Base-by-base conservation (phyloP, 1,140 invertebrate species). In the Drosophila kepulauana region DNA sequence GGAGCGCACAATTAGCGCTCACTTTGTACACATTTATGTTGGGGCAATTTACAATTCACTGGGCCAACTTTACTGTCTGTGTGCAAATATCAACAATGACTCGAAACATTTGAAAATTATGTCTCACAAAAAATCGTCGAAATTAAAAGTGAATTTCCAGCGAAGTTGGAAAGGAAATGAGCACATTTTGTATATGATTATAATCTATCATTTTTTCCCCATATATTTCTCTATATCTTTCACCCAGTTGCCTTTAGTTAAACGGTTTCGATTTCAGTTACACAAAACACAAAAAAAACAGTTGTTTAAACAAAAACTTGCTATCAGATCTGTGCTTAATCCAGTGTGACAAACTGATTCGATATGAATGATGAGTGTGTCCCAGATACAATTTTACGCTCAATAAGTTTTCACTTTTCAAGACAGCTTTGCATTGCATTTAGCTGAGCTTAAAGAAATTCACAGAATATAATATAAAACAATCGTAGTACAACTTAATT, bases 21-120 rank as follows among this genome's bases (percentile, higher is more conserved):
- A 72, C 64, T 59, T 49, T 73, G 46, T 57, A 43, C 52, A 16
- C 56, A 68, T 38, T 74, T 61, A 61, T 68, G 65, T 62, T 74
- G 49, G 13, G 38, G 28, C 41, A 74, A 74, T 54, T 54, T 54
- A 54, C 46, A 67, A 61, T 35, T 38, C 41, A 54, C 45, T 16
- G 20, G 11, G 15, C 33, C 33, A 33, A 35, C 15, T 38, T 51
- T 38, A 20, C 20, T 25, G 20, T 28, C 30, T 7, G 63, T 16
- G 51, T 7, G 63, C 46, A 66, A 51, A 58, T 57, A 56, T 48
- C 15, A 48, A 65, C 30, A 65, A 15, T 25, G 11, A 49, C 11
- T 38, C 13, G 15, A 35, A 49, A 35, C 4, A 51, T 51, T 52
- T 20, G 46, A 4, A 52, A 63, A 63, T n/a, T n/a, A 35, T 48